Evolutionary conservation across 2,113 vertebrate genomes (phyloP).

Genomic region (western clawed frog (Xenopus tropicalis)): DNA sequence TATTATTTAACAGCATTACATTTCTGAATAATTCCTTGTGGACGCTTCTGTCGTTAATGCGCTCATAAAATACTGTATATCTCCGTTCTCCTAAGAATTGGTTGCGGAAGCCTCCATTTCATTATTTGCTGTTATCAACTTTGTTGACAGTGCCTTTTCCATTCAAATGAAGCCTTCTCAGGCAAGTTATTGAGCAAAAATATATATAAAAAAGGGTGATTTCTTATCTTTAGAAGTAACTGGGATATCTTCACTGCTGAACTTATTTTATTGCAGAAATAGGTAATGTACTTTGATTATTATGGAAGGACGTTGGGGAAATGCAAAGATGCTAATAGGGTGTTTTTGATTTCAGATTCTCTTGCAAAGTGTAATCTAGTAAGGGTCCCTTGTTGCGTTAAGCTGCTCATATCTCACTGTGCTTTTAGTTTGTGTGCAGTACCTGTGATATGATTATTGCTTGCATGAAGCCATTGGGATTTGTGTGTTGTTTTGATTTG

Average conservation of each 20-base stretch:
- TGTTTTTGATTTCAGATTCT: too few relatives aligned
- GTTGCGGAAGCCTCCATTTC: neutral
- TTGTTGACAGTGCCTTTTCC: neutral
- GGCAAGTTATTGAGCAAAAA: neutral
- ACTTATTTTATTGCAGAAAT: neutral
- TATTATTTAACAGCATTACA: neutral
- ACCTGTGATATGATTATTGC: too few relatives aligned
- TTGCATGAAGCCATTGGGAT: too few relatives aligned
- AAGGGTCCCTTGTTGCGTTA: neutral
- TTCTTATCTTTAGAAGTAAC: neutral
- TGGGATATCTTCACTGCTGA: neutral
- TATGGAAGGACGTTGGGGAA: slow-evolving; percentile 21
- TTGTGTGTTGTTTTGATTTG: too few relatives aligned
- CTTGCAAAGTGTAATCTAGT: neutral
- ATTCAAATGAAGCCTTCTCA: slow-evolving; percentile 7
- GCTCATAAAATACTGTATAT: neutral
- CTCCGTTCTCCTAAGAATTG: neutral
- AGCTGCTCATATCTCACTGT: neutral
- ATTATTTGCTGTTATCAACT: neutral
- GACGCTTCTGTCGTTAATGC: neutral
- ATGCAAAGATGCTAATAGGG: neutral
- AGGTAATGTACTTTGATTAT: neutral
- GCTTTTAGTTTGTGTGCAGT: neutral
- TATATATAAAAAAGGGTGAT: neutral
- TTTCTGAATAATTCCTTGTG: neutral